These are phyloP conservation scores for Torymus auratus DNA, from an alignment of 2,888 invertebrate genomes.

Conservation along the genomic window DNA sequence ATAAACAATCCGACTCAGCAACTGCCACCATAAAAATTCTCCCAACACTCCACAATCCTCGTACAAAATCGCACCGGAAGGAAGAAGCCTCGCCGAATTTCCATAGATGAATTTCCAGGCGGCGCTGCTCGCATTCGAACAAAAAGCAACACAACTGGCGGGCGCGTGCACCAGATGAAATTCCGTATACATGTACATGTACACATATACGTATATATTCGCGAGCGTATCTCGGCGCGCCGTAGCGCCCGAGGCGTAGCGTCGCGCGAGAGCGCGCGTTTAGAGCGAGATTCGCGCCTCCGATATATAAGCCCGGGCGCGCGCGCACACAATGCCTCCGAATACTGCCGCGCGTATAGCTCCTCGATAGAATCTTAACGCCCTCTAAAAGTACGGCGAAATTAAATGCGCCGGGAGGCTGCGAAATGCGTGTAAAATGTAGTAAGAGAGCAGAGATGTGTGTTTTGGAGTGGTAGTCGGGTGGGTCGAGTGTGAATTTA, in stretches of 20 bases:
- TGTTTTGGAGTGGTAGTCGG: slow-evolving; percentile 6
- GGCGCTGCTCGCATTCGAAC: too few species aligned
- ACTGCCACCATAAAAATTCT: too few species aligned
- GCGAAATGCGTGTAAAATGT: background rate
- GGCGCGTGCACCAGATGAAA: too few species aligned
- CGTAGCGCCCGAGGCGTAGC: slow-evolving; percentile 58
- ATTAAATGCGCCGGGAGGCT: slow-evolving; percentile 69
- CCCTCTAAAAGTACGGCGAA: slow-evolving; percentile 70
- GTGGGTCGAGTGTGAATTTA: background rate
- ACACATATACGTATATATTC: background rate
- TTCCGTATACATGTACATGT: too few species aligned
- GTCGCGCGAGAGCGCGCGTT: slow-evolving; percentile 66
- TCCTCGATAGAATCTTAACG: slow-evolving; percentile 74
- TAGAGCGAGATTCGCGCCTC: slow-evolving; percentile 70
- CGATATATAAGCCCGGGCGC: slow-evolving; percentile 65
- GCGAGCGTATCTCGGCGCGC: too few species aligned
- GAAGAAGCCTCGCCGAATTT: too few species aligned
- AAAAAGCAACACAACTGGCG: too few species aligned
- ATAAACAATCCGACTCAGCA: too few species aligned
- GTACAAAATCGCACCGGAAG: too few species aligned
- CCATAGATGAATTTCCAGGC: too few species aligned
- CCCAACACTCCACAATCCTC: too few species aligned
- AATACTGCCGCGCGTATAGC: slow-evolving; percentile 58
- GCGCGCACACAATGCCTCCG: slow-evolving; percentile 70
- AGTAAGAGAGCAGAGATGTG: slow-evolving; percentile 1